Percentiles rank a stretch among this genome's conserved stretches.
Conservation (phyloP, 2,113 vertebrate species). For the Xenopus laevis region DNA sequence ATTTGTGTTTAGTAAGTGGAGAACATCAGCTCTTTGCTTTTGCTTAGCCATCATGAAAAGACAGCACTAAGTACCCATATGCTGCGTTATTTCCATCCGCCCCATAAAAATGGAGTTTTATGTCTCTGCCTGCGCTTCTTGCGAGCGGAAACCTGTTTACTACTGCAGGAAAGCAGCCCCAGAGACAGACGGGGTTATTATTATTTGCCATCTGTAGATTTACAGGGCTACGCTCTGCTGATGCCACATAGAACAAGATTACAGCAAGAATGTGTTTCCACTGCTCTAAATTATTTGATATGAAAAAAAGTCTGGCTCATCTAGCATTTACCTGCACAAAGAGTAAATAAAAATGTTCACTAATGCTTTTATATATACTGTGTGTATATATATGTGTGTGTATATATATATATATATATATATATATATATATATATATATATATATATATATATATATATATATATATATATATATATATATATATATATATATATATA, state of each 20-base stretch:
- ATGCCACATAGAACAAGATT: constrained; percentile 16
- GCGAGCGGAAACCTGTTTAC: constrained; percentile 46
- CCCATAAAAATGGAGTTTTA: constrained; percentile 45
- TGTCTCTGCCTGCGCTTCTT: constrained; percentile 32
- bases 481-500: no score
- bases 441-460: no score
- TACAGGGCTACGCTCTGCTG: constrained; percentile 45
- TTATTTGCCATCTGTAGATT: constrained; percentile 52
- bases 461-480: no score
- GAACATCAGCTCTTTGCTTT: constrained; percentile 21
- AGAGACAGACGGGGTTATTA: constrained; percentile 43
- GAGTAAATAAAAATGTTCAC: no score
- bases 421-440: no score
- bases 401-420: no score
- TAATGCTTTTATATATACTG: no score
- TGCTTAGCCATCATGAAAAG: constrained; percentile 26
- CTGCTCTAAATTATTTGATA: no score
- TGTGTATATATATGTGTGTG: no score
- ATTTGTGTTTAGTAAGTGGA: constrained; percentile 42
- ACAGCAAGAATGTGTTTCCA: no score
- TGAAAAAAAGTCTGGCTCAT: neutral
- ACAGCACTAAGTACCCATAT: constrained; percentile 46
- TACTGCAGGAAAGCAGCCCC: constrained; percentile 47
- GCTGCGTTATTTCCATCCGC: constrained; percentile 40
- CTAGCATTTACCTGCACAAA: no score